phyloP scores from a whole-genome alignment of 2,113 vertebrate genomes.

The Antigone vipio region DNA sequence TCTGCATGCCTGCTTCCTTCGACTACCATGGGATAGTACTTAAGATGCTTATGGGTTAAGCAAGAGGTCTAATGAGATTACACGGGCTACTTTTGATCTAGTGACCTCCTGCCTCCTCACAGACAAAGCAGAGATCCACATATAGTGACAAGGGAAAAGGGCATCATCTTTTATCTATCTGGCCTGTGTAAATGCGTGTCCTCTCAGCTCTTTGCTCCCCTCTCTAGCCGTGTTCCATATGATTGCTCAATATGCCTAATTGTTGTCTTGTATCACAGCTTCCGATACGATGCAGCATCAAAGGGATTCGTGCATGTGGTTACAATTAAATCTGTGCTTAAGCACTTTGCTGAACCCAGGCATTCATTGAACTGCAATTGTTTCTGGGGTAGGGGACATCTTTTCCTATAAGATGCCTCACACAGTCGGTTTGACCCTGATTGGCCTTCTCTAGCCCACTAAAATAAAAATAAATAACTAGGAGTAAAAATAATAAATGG shows the following conservation, averaged over 20 bases:
- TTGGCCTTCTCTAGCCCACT: not conserved
- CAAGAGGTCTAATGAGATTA: not conserved
- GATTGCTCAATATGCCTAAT: not conserved
- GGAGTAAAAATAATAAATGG: slow-evolving; percentile 10
- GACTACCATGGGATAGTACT: not conserved
- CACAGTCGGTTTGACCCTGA: not conserved
- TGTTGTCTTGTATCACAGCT: slow-evolving; percentile 5
- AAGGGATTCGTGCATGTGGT: slow-evolving; percentile 7
- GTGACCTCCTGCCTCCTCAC: not conserved
- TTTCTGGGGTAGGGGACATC: not conserved
- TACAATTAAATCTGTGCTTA: slow-evolving; percentile 25
- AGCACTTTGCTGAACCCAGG: not conserved
- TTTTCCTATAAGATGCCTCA: not conserved
- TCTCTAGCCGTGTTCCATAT: not conserved
- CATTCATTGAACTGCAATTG: not conserved
- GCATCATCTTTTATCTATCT: not conserved
- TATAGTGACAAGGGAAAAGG: not conserved
- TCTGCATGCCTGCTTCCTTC: not conserved
- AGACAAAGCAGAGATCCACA: not conserved
- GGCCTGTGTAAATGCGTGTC: not conserved
- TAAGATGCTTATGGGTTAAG: not conserved
- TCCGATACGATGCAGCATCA: not conserved
- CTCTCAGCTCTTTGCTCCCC: not conserved
- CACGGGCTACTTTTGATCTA: not conserved
- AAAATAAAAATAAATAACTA: slow-evolving; percentile 44